Evolutionary conservation across 2,888 invertebrate species (phyloP), one percentile per base, ranked within the genome.

Genomic region (Cephonodes hylas): DNA sequence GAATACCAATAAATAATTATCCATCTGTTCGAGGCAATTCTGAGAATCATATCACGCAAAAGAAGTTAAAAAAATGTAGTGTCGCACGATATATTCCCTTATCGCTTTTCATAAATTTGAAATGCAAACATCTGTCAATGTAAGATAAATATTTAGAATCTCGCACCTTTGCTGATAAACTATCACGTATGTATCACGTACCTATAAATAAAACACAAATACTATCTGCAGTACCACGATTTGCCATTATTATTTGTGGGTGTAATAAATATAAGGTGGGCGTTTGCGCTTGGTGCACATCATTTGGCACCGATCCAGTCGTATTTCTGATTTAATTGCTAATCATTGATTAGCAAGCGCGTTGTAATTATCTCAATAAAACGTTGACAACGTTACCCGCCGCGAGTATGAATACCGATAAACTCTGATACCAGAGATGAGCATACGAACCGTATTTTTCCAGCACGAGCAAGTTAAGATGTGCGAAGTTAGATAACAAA

Each of bases 231-330:
- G 18, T 53, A 48, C 25, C 15, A 27, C 18, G 18, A 27, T 27
- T 31, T 31, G 18, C 18, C 10, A 31, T 18, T 53, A 27, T 67
- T 67, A 53, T 31, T 18, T 3, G 48, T 15, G 18, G 8, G 53
- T 31, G 18, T 18, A 53, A 10, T 18, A 31, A 25, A 46, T 23
- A n/a, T n/a, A 23, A n/a, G n/a, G n/a, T 25, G 45, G 71, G 68
- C 63, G 70, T 68, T 65, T 20, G 18, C 38, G 38, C 42, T 62
- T 66, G 61, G 64, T n/a, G n/a, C 64, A 59, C 62, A 69, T 59
- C 63, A 59, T 20, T 60, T 73, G 77, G 73, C 74, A 68, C 67
- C 60, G 44, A 22, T 59, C 74, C 76, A 73, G 63, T 58, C 44
- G 57, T 68, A 67, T 72, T 68, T 66, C 18, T 31, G 53, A 53